Percentiles rank a stretch among this genome's conserved stretches.
Evolutionary conservation across 2,113 vertebrate genomes (phyloP).

Genomic region (Myrmecobius fasciatus): DNA sequence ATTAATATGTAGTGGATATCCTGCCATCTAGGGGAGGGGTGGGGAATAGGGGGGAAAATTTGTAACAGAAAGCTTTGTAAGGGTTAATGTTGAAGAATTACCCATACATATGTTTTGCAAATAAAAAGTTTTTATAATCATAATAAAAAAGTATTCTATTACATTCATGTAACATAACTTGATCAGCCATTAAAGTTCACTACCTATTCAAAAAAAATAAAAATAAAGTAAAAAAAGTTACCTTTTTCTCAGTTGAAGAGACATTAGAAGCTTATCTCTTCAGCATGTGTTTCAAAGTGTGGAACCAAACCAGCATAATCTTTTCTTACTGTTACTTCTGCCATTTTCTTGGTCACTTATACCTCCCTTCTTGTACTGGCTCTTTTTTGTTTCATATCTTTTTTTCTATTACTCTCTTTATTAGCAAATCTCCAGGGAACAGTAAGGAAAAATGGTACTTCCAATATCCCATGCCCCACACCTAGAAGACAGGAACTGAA

Average conservation of each 20-base stretch:
- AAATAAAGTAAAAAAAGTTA: too few relatives aligned
- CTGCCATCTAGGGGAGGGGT: too few relatives aligned
- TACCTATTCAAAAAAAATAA: too few relatives aligned
- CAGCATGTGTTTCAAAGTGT: background rate
- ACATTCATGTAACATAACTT: too few relatives aligned
- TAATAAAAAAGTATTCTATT: too few relatives aligned
- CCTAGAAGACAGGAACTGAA: background rate
- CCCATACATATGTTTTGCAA: too few relatives aligned
- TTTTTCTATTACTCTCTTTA: background rate
- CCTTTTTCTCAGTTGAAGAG: background rate
- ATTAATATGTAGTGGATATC: too few relatives aligned
- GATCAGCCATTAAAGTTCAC: too few relatives aligned
- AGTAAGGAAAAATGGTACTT: background rate
- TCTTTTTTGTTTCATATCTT: background rate
- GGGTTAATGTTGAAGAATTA: too few relatives aligned
- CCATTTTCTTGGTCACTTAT: background rate
- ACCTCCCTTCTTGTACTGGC: background rate
- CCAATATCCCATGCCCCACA: background rate
- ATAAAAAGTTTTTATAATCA: too few relatives aligned
- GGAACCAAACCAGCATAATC: background rate
- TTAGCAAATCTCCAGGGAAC: background rate
- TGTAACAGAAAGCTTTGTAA: too few relatives aligned
- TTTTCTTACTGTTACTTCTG: background rate
- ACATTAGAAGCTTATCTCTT: background rate
- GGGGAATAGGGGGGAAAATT: too few relatives aligned